Evolutionary conservation across 2,888 invertebrate genomes (phyloP).

Genomic region (Troglohyphantes excavatus): DNA sequence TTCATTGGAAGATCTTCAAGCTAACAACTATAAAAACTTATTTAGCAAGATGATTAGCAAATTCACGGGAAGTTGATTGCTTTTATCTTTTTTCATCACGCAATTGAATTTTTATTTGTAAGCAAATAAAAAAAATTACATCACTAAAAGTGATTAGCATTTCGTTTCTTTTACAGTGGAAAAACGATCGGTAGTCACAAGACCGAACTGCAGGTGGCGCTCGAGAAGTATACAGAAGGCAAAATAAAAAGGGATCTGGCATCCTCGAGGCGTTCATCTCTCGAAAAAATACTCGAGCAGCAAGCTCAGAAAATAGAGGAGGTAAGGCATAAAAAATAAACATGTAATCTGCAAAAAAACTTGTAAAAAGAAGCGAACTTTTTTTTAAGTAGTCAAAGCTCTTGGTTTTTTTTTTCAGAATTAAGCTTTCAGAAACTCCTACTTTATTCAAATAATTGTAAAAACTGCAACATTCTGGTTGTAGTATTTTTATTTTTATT

Average conservation of each 20-base stretch:
- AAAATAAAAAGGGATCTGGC: slow-evolving; percentile 86
- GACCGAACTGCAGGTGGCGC: slow-evolving; percentile 92
- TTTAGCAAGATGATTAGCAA: neutral
- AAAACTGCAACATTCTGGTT: no score
- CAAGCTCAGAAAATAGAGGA: slow-evolving; percentile 66
- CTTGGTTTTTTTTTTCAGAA: no score
- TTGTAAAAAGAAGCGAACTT: no score
- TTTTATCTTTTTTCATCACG: neutral
- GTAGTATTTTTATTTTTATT: no score
- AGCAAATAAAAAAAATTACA: neutral
- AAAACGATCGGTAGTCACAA: slow-evolving; percentile 95
- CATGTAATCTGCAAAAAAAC: no score
- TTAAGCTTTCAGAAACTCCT: no score
- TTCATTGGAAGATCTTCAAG: no score
- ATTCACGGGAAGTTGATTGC: neutral
- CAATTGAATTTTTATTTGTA: neutral
- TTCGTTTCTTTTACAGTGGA: slow-evolving; percentile 87
- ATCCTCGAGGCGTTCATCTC: slow-evolving; percentile 66
- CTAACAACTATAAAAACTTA: no score
- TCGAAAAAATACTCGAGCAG: slow-evolving; percentile 67
- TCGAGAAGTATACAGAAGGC: slow-evolving; percentile 93
- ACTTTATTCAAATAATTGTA: no score
- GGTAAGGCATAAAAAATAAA: slow-evolving; percentile 10
- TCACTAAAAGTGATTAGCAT: neutral
- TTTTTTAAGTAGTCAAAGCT: no score